These are phyloP conservation scores for Epsilonema sp. DNA, from an alignment of 2,888 invertebrate genomes.

Conservation along the genomic window DNA sequence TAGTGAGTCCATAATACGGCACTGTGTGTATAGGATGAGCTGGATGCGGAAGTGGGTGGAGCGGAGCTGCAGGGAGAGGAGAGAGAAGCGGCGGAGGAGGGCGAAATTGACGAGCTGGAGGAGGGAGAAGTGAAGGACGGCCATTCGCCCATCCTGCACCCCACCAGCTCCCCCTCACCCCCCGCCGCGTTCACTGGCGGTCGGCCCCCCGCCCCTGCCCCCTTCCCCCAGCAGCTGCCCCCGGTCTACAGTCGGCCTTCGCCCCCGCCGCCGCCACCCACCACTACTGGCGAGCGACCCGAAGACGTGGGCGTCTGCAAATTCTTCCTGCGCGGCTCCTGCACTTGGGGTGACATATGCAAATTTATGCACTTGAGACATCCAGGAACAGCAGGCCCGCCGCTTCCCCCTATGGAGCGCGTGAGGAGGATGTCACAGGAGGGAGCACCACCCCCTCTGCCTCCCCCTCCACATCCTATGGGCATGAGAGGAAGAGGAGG, in stretches of 20 bases:
- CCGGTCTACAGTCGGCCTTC: too few species aligned
- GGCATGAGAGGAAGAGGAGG: not conserved
- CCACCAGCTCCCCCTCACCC: not conserved
- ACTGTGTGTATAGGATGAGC: too few species aligned
- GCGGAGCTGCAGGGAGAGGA: too few species aligned
- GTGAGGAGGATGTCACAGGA: not conserved
- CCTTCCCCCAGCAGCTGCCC: not conserved
- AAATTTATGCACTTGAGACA: constrained; percentile 32
- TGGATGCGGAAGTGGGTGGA: too few species aligned
- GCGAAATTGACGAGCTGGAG: constrained; percentile 28
- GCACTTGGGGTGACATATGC: constrained; percentile 32
- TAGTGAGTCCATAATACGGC: too few species aligned
- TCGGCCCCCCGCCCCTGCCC: not conserved
- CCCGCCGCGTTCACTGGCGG: not conserved
- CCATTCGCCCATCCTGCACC: too few species aligned
- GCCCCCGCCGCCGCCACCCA: not conserved
- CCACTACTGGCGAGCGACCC: constrained; percentile 4
- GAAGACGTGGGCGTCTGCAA: constrained; percentile 20
- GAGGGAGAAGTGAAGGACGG: constrained; percentile 30
- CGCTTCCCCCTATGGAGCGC: constrained; percentile 1
- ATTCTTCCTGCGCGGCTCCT: constrained; percentile 29
- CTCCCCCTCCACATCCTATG: not conserved
- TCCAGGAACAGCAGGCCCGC: constrained; percentile 3
- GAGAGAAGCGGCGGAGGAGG: too few species aligned
- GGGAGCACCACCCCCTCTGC: not conserved